Evolutionary conservation across 2,888 invertebrate species (phyloP), one percentile per base, ranked within the genome.

Genomic region (Argyra leucocephala): DNA sequence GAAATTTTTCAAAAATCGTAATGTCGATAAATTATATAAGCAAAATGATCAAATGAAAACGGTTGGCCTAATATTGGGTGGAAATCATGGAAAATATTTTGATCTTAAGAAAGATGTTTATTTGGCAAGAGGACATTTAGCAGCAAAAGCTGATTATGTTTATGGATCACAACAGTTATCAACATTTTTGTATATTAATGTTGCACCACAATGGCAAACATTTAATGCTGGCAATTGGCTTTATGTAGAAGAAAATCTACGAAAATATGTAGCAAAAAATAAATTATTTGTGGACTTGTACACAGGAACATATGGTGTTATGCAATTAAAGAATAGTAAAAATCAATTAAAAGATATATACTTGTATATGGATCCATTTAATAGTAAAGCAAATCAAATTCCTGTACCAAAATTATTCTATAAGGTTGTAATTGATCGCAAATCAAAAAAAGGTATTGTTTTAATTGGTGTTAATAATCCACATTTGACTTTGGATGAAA

Each of bases 201-300:
- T 76, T 0, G 81, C 81, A 0, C 84, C 84, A 0, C 83, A 84
- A 66, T 84, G 83, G 83, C 80, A 81, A 69, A 78, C 77, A 1
- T 83, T 85, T 70, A 86, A 86, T 71, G 82, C 77, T 0, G 81
- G 82, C n/a, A 85, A 85, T 71, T 86, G 86, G 85, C 76, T 80
- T 15, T 69, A 72, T 2, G 74, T 83, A 10, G 85, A 86, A 74
- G 70, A 70, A 1, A 76, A 77, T 62, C 76, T 82, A 0, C 74
- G 84, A 57, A 71, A 73, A 2, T 82, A 80, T 69, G 82, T 82
- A 0, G 71, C 71, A 1, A 71, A 73, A 22, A 75, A 78, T 24
- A 71, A 74, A 9, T 71, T 78, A 60, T 72, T 76, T 64, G 74
- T 83, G 1, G 72, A 77, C 24, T 81, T 84, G 63, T 85, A 82